Percentiles rank a stretch among this genome's conserved stretches.
phyloP scores from a whole-genome alignment of 2,797 vertebrate genomes.

The Cheirogaleus major region DNA sequence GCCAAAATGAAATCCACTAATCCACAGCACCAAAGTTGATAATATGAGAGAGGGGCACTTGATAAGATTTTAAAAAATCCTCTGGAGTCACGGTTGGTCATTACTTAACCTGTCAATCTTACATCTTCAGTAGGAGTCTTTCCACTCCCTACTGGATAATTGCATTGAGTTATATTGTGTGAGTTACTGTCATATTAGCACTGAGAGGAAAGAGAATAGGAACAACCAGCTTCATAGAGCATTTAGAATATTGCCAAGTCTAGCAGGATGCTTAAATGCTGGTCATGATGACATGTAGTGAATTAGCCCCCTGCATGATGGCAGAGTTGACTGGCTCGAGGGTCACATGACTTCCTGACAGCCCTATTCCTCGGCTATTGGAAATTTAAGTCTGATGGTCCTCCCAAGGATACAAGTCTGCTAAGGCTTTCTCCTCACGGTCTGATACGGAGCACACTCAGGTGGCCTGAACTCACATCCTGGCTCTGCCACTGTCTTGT shows the following conservation, averaged over 20 bases:
- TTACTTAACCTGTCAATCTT: conserved; percentile 66
- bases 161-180: conserved; percentile 48
- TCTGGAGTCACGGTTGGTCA: conserved; percentile 63
- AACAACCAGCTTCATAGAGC: neutral
- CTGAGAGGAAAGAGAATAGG: neutral
- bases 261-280: neutral
- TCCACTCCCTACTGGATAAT: neutral
- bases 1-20: conserved; percentile 73
- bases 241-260: neutral
- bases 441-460: neutral
- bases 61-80: conserved; percentile 68
- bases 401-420: neutral
- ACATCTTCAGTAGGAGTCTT: neutral
- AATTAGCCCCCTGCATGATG: neutral
- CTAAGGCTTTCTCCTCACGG: neutral
- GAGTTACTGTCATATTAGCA: conserved; percentile 24
- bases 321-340: too few relatives aligned
- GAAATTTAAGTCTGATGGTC: neutral
- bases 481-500: neutral
- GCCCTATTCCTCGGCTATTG: neutral
- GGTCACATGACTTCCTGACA: neutral
- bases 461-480: neutral
- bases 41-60: conserved; percentile 59
- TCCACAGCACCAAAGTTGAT: conserved; percentile 62
- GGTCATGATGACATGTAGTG: neutral